Conservation (phyloP, 1,140 invertebrate genomes). For the Geopemphigus sp. region DNA sequence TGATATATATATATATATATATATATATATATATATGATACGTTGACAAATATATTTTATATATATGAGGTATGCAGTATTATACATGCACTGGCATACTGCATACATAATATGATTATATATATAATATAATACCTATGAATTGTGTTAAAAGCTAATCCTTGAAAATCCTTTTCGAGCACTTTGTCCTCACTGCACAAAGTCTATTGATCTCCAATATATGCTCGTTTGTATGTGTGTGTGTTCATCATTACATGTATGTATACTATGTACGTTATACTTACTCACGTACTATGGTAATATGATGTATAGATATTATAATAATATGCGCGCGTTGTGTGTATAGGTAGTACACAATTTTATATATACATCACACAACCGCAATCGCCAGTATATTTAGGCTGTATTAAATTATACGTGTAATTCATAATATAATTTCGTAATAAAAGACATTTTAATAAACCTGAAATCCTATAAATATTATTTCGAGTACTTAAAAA, state of each 20-base stretch:
- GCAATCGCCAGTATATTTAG: background rate
- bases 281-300: background rate
- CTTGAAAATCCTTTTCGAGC: background rate
- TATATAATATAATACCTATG: background rate
- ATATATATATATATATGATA: too few species aligned
- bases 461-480: background rate
- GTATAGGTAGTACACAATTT: too few species aligned
- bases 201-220: too few species aligned
- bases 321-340: background rate
- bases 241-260: background rate
- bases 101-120: too few species aligned
- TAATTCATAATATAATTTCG: background rate
- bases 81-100: too few species aligned
- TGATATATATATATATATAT: too few species aligned
- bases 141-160: constrained; percentile 34
- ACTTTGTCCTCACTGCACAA: background rate
- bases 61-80: too few species aligned
- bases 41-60: too few species aligned
- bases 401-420: background rate
- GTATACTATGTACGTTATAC: background rate
- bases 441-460: background rate
- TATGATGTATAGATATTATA: background rate
- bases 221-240: too few species aligned
- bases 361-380: too few species aligned
- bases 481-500: too few species aligned